Base-by-base conservation (phyloP, 2,113 vertebrate genomes). In the Chauna torquata region DNA sequence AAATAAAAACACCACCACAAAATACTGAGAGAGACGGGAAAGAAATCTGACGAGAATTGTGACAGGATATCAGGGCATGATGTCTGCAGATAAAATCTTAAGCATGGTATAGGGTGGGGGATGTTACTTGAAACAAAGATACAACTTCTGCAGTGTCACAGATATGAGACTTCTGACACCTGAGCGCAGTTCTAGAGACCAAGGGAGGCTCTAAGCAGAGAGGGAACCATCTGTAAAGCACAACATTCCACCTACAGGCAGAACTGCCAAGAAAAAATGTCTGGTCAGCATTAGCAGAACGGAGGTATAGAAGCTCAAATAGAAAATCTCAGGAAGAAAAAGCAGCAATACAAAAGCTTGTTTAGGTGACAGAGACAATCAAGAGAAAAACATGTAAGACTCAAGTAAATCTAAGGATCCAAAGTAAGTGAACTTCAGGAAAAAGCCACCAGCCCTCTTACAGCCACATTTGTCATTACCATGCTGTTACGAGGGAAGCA, bases 191-290 rank as follows among this genome's bases (percentile, higher is more conserved):
- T n/a, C n/a, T 34, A 27, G 27, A 82, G 58, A 83, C 19, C 15
- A 12, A 38, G 17, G 20, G 54, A 66, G 68, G 54, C 45, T 72
- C 65, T 28, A 25, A 49, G 45, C 36, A 74, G 55, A 28, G 40
- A 8, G 65, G 27, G 12, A 5, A 62, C 47, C 42, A 50, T 17
- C 36, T 1, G 0, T 68, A 36, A 59, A 47, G 72, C 0, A 2
- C 18, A 36, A 20, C 40, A 34, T 49, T 40, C 8, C 38, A 55
- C 30, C 18, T 36, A 28, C 50, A 24, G 9, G 16, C 11, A 8
- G n/a, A 68, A 44, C 27, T 57, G 19, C 12, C 0, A 1, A 83
- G 27, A 30, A 74, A 44, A 58, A 74, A 27, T 13, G 13, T n/a
- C 16, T 79, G 17, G 22, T 16, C 0, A 0, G 47, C 49, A 79